Evolutionary conservation across 2,113 vertebrate genomes (phyloP).

Genomic region (Pungitius pungitius): DNA sequence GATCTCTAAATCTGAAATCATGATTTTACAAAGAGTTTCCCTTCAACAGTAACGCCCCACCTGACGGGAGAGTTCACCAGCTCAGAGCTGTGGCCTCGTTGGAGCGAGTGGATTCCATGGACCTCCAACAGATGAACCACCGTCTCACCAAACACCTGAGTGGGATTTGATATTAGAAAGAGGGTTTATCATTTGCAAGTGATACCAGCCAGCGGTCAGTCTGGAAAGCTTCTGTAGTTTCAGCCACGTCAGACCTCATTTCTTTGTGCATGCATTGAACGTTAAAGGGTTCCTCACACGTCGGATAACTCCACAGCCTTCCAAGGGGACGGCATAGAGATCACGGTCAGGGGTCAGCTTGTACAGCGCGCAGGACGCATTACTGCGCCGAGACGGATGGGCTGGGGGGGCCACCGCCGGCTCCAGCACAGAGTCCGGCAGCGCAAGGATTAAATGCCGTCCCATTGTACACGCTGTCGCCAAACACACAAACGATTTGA

Average conservation of each 20-base stretch:
- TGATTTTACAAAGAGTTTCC: not conserved
- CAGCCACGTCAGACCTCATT: not conserved
- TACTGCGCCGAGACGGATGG: conserved; percentile 5
- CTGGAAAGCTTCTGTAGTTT: not conserved
- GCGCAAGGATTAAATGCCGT: conserved; percentile 47
- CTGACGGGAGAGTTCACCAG: conserved; percentile 41
- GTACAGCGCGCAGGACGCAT: conserved; percentile 48
- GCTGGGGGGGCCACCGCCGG: conserved; percentile 15
- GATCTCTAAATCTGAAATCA: not conserved
- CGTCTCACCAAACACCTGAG: conserved; percentile 33
- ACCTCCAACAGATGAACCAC: conserved; percentile 56
- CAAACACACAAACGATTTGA: not conserved
- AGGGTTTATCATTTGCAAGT: not conserved
- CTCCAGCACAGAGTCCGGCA: conserved; percentile 50
- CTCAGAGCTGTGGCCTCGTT: conserved; percentile 7
- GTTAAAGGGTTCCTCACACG: conserved; percentile 37
- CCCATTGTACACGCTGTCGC: conserved; percentile 54
- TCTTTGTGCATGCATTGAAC: not conserved
- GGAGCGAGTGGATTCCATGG: conserved; percentile 4
- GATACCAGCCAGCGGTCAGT: not conserved
- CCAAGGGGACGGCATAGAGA: conserved; percentile 56
- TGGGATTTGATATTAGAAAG: not conserved
- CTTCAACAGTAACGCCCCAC: conserved; percentile 30
- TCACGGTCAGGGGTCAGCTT: conserved; percentile 55
- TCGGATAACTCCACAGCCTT: conserved; percentile 57